Evolutionary conservation across 2,797 vertebrate genomes (phyloP).

Genomic region (Tangara arthus): DNA sequence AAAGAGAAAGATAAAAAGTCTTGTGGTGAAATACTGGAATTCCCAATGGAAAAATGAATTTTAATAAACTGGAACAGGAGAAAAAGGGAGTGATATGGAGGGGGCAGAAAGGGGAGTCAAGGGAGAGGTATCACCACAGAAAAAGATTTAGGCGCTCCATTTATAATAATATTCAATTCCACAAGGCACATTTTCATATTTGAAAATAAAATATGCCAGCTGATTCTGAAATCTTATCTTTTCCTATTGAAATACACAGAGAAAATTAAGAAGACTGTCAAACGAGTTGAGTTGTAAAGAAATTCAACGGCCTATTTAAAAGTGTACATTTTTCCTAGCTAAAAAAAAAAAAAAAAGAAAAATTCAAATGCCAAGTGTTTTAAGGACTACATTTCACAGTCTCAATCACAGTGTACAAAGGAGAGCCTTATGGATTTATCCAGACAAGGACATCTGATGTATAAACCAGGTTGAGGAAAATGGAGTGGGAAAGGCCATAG

Average conservation of each 20-base stretch:
- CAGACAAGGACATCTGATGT: neutral
- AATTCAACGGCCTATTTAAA: neutral
- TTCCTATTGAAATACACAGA: neutral
- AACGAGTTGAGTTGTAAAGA: neutral
- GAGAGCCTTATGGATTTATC: neutral
- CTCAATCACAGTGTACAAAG: neutral
- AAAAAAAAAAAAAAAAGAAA: neutral
- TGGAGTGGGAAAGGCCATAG: neutral
- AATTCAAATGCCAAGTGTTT: neutral
- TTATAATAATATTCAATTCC: conserved; percentile 50
- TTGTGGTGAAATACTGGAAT: neutral
- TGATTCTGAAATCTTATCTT: neutral
- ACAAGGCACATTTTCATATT: neutral
- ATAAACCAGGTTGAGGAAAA: neutral
- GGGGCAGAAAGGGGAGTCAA: too few relatives aligned
- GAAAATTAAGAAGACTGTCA: neutral
- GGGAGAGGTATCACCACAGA: neutral
- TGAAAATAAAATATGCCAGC: conserved; percentile 4
- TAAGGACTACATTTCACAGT: neutral
- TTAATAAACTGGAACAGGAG: conserved; percentile 34
- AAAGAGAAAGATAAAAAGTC: neutral
- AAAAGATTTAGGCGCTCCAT: neutral
- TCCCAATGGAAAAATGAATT: conserved; percentile 13
- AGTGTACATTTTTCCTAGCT: neutral
- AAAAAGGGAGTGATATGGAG: neutral